Conservation (phyloP, 2,113 vertebrate genomes). For the Callipepla californica region DNA sequence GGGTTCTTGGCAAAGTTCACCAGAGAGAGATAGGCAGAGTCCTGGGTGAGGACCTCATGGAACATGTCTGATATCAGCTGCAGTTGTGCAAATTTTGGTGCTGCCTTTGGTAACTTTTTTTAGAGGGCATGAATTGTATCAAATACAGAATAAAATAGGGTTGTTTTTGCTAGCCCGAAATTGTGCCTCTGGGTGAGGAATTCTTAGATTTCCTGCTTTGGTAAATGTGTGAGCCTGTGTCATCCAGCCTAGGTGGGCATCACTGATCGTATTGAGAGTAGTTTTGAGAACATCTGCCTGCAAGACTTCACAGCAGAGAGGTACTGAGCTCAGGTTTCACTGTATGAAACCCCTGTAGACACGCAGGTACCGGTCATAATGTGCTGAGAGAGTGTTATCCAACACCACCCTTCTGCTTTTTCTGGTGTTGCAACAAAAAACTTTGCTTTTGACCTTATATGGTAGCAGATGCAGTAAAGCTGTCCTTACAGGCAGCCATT, state of each 20-base stretch:
- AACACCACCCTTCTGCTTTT: background rate
- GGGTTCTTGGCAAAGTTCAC: background rate
- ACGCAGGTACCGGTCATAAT: background rate
- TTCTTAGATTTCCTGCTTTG: background rate
- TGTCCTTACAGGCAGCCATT: background rate
- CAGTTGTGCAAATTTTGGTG: background rate
- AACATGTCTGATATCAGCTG: background rate
- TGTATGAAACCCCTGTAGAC: background rate
- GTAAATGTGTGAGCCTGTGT: background rate
- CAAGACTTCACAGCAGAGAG: background rate
- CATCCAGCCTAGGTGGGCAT: background rate
- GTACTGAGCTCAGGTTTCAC: background rate
- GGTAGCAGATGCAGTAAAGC: background rate
- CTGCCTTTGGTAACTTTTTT: background rate
- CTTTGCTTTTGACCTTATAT: constrained; percentile 16
- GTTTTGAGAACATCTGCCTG: background rate
- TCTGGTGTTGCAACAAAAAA: background rate
- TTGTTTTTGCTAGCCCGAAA: background rate
- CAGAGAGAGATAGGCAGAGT: background rate
- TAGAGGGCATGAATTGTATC: background rate
- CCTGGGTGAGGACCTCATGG: background rate
- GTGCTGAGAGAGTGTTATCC: background rate
- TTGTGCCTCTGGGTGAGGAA: background rate
- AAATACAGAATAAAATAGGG: background rate
- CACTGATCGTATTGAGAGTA: background rate